Percentiles rank a stretch among this genome's conserved stretches.
These are phyloP conservation scores for Gallinago paraguaiae DNA, from an alignment of 2,113 vertebrate genomes.

Conservation along the genomic window DNA sequence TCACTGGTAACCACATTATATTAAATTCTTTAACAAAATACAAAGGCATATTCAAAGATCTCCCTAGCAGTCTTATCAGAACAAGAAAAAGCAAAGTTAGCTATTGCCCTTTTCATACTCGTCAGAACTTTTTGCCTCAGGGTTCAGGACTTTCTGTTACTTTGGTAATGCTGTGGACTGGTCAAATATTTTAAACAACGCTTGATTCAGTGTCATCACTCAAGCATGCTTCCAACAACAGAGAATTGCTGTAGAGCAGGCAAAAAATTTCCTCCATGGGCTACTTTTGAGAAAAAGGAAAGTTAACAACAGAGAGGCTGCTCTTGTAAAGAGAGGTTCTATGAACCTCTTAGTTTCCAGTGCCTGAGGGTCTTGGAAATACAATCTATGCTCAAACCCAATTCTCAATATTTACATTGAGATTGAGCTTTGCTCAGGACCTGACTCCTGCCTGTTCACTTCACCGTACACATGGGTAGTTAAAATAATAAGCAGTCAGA, in stretches of 20 bases:
- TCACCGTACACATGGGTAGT: background rate
- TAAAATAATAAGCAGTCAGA: background rate
- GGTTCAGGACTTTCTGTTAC: background rate
- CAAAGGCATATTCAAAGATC: background rate
- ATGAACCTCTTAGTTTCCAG: background rate
- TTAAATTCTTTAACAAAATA: background rate
- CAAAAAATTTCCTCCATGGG: background rate
- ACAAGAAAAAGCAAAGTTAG: background rate
- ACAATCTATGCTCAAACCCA: background rate
- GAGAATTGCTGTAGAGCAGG: background rate
- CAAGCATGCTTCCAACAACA: background rate
- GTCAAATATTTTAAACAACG: background rate
- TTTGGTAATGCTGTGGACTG: background rate
- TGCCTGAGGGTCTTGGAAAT: slow-evolving; percentile 6
- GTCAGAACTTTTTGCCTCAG: background rate
- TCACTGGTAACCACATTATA: background rate
- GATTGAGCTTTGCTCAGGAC: background rate
- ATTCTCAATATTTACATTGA: background rate
- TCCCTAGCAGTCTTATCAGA: background rate
- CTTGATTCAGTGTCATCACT: background rate
- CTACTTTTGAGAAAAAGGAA: background rate
- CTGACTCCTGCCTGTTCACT: background rate
- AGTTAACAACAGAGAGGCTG: background rate
- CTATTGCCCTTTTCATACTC: background rate
- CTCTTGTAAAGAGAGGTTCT: background rate